These are phyloP conservation scores for Glossosoma conforme DNA, from an alignment of 1,140 invertebrate genomes.

Conservation along the genomic window DNA sequence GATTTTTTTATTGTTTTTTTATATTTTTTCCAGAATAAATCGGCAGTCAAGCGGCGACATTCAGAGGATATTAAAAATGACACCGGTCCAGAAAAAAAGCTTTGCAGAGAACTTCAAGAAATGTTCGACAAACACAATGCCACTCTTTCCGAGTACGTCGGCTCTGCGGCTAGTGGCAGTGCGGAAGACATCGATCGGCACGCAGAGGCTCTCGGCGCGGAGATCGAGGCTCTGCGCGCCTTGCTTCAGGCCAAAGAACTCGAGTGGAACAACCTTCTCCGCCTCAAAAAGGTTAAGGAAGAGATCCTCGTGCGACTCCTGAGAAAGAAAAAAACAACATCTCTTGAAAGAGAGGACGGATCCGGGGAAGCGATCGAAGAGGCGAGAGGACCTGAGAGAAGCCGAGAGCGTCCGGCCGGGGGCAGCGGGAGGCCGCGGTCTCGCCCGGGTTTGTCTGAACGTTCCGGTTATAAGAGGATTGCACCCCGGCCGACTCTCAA, in stretches of 20 bases:
- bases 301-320: constrained; percentile 65
- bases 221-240: constrained; percentile 62
- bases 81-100: constrained; percentile 36
- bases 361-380: not conserved
- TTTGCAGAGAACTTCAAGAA: constrained; percentile 51
- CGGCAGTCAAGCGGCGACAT: constrained; percentile 9
- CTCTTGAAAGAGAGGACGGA: not conserved
- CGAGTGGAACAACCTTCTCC: constrained; percentile 77
- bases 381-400: not conserved
- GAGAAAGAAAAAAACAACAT: constrained; percentile 56
- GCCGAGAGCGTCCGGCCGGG: not conserved
- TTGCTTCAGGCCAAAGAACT: constrained; percentile 70
- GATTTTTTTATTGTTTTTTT: constrained; percentile 7
- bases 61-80: constrained; percentile 10
- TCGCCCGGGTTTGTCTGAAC: not conserved
- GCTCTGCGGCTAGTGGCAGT: constrained; percentile 50
- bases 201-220: constrained; percentile 53
- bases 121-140: constrained; percentile 52
- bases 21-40: constrained; percentile 18
- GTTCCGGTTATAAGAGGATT: constrained; percentile 30
- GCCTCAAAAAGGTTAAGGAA: constrained; percentile 76
- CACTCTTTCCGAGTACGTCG: constrained; percentile 57
- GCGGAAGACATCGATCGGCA: constrained; percentile 55
- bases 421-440: not conserved
- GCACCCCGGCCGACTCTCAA: constrained; percentile 45